Evolutionary conservation across 1,140 invertebrate species (phyloP).

Genomic region (Catajapyx aquilonaris): DNA sequence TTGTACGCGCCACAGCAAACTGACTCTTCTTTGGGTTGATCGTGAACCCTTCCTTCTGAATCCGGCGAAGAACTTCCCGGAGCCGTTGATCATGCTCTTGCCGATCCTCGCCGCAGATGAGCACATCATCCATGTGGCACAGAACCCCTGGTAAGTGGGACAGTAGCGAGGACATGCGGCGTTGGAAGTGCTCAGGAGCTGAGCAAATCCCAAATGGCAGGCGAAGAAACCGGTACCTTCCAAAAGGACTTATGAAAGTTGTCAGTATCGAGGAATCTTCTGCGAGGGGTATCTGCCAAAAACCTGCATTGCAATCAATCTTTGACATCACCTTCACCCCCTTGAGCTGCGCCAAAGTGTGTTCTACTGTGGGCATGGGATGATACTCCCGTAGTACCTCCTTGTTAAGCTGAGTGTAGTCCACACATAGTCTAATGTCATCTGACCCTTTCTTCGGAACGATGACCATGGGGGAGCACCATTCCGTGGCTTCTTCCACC

Average conservation of each 20-base stretch:
- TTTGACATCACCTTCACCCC: slow-evolving; percentile 8
- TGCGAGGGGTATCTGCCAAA: slow-evolving; percentile 10
- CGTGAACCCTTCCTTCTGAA: slow-evolving; percentile 16
- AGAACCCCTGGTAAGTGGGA: slow-evolving; percentile 5
- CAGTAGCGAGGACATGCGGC: slow-evolving; percentile 2
- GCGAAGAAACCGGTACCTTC: slow-evolving; percentile 8
- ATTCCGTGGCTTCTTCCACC: slow-evolving; percentile 16
- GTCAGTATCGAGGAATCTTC: slow-evolving; percentile 9
- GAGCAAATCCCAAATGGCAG: slow-evolving; percentile 10
- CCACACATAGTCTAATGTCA: slow-evolving; percentile 5
- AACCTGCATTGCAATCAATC: slow-evolving; percentile 11
- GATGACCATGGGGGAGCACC: slow-evolving; percentile 19
- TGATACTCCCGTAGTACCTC: slow-evolving; percentile 6
- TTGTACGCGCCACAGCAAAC: slow-evolving; percentile 14
- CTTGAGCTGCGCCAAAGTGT: neutral
- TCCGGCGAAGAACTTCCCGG: slow-evolving; percentile 14
- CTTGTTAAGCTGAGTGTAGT: slow-evolving; percentile 6
- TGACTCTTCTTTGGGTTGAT: slow-evolving; percentile 20
- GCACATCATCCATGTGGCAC: slow-evolving; percentile 7
- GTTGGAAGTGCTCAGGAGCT: slow-evolving; percentile 10
- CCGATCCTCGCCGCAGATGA: slow-evolving; percentile 5
- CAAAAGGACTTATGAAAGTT: slow-evolving; percentile 13
- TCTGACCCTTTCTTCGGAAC: slow-evolving; percentile 15
- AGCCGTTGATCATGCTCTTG: slow-evolving; percentile 15
- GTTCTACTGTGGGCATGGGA: slow-evolving; percentile 4